phyloP scores from a whole-genome alignment of 1,140 invertebrate species.

The Penaeus japonicus region DNA sequence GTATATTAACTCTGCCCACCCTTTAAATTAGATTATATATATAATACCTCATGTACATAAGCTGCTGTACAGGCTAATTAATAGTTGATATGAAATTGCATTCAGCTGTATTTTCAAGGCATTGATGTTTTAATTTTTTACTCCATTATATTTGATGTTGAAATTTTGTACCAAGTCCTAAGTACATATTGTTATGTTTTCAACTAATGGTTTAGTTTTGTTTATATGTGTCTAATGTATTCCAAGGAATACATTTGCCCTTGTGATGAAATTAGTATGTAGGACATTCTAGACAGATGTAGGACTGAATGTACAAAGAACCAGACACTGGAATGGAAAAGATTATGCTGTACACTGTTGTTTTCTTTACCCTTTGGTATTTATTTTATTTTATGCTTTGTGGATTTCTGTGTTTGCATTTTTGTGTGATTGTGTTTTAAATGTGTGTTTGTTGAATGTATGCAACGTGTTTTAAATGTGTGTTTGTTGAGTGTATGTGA shows the following conservation, averaged over 20 bases:
- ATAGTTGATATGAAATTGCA: constrained; percentile 11
- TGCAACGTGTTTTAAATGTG: too few species aligned
- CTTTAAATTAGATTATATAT: background rate
- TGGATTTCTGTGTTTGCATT: too few species aligned
- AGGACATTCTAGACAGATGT: constrained; percentile 10
- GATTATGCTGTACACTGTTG: constrained; percentile 4
- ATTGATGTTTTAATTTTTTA: constrained; percentile 34
- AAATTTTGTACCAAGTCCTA: constrained; percentile 20
- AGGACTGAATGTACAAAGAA: constrained; percentile 37
- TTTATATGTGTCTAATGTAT: constrained; percentile 30
- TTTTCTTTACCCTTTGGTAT: background rate
- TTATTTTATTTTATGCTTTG: background rate
- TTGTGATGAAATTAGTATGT: constrained; percentile 35
- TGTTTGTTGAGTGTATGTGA: too few species aligned
- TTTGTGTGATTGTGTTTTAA: too few species aligned
- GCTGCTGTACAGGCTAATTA: constrained; percentile 31
- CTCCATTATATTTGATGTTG: constrained; percentile 28
- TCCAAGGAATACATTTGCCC: constrained; percentile 31
- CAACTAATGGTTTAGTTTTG: constrained; percentile 30
- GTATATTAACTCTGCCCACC: constrained; percentile 9
- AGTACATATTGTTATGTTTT: constrained; percentile 36
- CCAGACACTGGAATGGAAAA: constrained; percentile 25
- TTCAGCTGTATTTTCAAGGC: constrained; percentile 27
- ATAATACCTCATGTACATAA: constrained; percentile 28
- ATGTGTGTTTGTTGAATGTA: too few species aligned